A percentile compares a stretch with the other conserved stretches of the same genome.
Conservation (phyloP, 1,140 invertebrate genomes). For the Stenopsyche tienmushanensis region DNA sequence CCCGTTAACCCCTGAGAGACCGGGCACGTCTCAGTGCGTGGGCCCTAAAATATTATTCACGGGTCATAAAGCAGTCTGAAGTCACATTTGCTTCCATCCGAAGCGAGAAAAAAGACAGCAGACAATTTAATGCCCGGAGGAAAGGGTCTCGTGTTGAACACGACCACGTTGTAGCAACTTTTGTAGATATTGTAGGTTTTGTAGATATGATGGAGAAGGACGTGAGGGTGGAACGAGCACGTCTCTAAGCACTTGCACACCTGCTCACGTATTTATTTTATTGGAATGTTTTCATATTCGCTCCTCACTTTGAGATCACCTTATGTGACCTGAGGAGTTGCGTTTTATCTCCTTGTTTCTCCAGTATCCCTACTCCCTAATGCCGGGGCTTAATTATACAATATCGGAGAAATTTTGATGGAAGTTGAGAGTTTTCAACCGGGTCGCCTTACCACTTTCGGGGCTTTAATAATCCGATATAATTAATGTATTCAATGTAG, state of each 20-base stretch:
- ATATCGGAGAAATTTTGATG: background rate
- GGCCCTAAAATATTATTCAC: no score
- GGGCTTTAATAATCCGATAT: no score
- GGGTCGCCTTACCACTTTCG: background rate
- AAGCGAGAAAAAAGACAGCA: background rate
- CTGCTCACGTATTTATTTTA: conserved; percentile 32
- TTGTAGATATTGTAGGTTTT: no score
- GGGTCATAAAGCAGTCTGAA: background rate
- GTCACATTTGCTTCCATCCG: no score
- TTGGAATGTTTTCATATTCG: conserved; percentile 32
- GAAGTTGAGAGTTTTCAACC: background rate
- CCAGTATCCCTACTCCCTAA: background rate
- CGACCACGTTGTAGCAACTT: no score
- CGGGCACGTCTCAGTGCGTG: no score
- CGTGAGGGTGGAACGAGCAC: background rate
- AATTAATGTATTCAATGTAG: no score
- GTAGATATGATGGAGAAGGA: background rate
- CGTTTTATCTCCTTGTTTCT: background rate
- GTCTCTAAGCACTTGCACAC: conserved; percentile 22
- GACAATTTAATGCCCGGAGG: background rate
- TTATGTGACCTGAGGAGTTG: background rate
- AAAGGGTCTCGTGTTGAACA: no score
- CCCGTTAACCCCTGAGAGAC: no score
- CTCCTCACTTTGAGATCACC: conserved; percentile 6
- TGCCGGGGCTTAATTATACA: background rate